Conservation (phyloP, 2,888 invertebrate genomes). For the Epiblema foenella region DNA sequence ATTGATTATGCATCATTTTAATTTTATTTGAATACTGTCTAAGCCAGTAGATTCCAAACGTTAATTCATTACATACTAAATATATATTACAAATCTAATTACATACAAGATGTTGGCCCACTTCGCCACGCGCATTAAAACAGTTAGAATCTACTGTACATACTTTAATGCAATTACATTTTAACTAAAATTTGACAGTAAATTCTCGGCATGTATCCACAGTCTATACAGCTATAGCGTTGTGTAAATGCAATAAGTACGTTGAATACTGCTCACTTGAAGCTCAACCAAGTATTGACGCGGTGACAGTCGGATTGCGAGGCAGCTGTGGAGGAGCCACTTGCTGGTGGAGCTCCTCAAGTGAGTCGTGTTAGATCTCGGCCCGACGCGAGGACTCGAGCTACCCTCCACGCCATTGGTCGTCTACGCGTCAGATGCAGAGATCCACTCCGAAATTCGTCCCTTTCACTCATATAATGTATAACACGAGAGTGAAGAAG, state of each 20-base stretch:
- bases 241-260: not conserved
- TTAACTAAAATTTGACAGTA: not conserved
- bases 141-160: constrained; percentile 6
- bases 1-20: too few relatives aligned
- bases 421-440: not conserved
- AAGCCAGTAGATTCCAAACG: constrained; percentile 2
- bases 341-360: not conserved
- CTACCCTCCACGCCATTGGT: not conserved
- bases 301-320: constrained; percentile 15
- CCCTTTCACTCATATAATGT: too few relatives aligned
- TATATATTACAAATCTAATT: constrained; percentile 11
- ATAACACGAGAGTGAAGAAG: too few relatives aligned
- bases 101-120: constrained; percentile 12
- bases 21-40: not conserved
- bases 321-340: too few relatives aligned
- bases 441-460: too few relatives aligned
- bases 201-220: not conserved
- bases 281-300: not conserved
- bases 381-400: too few relatives aligned
- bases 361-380: too few relatives aligned
- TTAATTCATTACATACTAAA: constrained; percentile 1
- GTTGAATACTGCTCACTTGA: not conserved
- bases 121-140: not conserved
- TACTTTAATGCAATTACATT: not conserved
- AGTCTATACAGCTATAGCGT: not conserved